Conservation (phyloP, 2,797 vertebrate genomes). For the Periparus ater region DNA sequence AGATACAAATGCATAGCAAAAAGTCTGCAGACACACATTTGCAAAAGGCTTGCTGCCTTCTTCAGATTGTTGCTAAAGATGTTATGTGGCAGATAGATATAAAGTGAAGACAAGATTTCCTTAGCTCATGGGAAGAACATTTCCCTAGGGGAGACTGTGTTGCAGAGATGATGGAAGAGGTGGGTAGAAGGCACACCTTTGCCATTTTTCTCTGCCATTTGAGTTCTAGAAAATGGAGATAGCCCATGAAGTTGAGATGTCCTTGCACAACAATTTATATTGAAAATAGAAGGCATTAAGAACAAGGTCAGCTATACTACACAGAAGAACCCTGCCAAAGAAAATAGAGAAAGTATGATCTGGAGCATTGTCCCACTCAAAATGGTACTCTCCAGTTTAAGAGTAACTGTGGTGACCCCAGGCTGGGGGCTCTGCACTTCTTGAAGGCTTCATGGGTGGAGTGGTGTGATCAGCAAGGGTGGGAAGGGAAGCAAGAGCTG, state of each 20-base stretch:
- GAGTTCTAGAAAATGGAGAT: not conserved
- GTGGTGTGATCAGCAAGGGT: not conserved
- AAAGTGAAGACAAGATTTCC: not conserved
- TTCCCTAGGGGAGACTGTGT: not conserved
- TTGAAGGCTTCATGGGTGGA: not conserved
- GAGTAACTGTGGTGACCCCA: not conserved
- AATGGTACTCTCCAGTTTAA: not conserved
- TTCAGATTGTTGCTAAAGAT: not conserved
- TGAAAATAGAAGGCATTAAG: not conserved
- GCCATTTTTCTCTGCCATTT: not conserved
- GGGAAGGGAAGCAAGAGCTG: not conserved
- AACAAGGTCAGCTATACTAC: not conserved
- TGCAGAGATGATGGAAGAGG: not conserved
- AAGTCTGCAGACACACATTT: not conserved
- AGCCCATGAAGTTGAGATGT: not conserved
- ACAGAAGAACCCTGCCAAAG: not conserved
- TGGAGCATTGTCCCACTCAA: not conserved
- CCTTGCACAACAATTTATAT: not conserved
- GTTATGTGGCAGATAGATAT: not conserved
- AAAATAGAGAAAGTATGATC: not conserved
- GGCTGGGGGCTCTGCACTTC: not conserved
- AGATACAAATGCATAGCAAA: not conserved
- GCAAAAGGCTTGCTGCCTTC: not conserved
- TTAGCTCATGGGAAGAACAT: not conserved
- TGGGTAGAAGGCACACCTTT: not conserved